phyloP scores from a whole-genome alignment of 2,797 vertebrate species.

The Erethizon dorsatum region DNA sequence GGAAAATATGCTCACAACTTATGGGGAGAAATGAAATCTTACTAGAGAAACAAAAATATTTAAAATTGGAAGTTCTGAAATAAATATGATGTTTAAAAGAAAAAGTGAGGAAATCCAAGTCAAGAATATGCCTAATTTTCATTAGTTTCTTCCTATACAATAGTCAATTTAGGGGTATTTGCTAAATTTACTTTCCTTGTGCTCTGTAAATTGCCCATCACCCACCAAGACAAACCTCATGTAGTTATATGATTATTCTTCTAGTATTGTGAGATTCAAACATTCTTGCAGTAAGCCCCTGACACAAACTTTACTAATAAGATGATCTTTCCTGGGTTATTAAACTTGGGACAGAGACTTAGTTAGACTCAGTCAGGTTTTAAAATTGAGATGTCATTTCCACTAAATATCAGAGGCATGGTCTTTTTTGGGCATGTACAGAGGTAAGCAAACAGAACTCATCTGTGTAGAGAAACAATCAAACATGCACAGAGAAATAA shows the following conservation, averaged over 20 bases:
- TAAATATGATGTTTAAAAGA: conserved; percentile 58
- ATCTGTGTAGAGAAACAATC: not conserved
- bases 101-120: conserved; percentile 38
- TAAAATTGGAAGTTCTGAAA: not conserved
- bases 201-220: not conserved
- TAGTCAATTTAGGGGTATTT: not conserved
- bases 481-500: not conserved
- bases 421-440: not conserved
- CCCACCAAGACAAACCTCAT: not conserved
- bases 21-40: conserved; percentile 14
- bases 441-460: not conserved
- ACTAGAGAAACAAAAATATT: not conserved
- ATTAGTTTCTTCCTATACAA: not conserved
- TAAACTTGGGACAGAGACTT: not conserved
- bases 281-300: not conserved
- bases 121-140: not conserved
- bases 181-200: not conserved
- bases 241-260: not conserved
- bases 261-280: conserved; percentile 46
- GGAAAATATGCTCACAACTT: conserved; percentile 8
- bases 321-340: conserved; percentile 8
- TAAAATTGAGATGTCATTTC: conserved; percentile 1
- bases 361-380: not conserved
- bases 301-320: conserved; percentile 19
- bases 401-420: not conserved